phyloP scores from a whole-genome alignment of 2,888 invertebrate species.

The Papilio protenor region DNA sequence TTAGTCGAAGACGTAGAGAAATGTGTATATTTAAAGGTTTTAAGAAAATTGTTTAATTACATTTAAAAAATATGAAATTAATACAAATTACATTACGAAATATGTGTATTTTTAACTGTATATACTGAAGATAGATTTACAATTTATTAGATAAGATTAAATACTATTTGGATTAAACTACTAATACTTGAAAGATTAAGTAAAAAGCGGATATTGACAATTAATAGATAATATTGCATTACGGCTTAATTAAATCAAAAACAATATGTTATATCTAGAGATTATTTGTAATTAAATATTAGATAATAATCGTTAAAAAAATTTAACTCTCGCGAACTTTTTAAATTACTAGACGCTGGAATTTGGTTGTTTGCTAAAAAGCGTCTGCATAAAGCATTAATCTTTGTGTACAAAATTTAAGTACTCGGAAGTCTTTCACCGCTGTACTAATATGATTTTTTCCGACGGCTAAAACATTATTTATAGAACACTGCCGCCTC shows the following conservation, averaged over 20 bases:
- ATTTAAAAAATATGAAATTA: too few species aligned
- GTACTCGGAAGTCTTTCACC: conserved; percentile 44
- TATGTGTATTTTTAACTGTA: not conserved
- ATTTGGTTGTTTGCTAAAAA: not conserved
- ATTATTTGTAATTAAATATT: not conserved
- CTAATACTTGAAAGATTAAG: not conserved
- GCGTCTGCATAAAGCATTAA: not conserved
- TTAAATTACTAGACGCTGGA: not conserved
- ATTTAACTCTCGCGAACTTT: not conserved
- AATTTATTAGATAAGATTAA: not conserved
- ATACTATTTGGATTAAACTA: not conserved
- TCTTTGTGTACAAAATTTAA: not conserved
- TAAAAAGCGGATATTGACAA: not conserved
- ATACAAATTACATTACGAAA: too few species aligned
- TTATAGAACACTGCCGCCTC: conserved; percentile 58
- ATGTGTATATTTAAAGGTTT: not conserved
- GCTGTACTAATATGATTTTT: conserved; percentile 59
- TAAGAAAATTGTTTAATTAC: too few species aligned
- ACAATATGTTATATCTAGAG: not conserved
- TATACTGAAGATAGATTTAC: not conserved
- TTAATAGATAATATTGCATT: not conserved
- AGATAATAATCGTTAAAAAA: not conserved
- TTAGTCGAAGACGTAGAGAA: not conserved
- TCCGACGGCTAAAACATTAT: conserved; percentile 55
- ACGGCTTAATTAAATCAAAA: not conserved